phyloP scores from a whole-genome alignment of 2,888 invertebrate genomes.

The Xanthia togata region DNA sequence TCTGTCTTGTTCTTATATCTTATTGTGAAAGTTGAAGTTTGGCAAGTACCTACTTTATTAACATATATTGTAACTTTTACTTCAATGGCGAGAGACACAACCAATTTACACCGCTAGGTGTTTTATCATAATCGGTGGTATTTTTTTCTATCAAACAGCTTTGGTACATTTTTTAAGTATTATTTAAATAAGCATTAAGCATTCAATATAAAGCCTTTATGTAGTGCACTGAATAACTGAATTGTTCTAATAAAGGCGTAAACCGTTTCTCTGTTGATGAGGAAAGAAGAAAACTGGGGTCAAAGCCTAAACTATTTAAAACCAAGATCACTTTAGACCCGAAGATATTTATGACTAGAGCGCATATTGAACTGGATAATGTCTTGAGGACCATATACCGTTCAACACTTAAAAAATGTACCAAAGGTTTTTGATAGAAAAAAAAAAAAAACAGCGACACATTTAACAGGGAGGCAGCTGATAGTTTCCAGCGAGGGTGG shows the following conservation, averaged over 20 bases:
- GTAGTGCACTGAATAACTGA: neutral
- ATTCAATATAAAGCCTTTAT: too few relatives aligned
- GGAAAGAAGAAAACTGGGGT: neutral
- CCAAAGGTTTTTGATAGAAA: too few relatives aligned
- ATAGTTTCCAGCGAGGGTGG: neutral
- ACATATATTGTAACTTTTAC: neutral
- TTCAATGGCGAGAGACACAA: neutral
- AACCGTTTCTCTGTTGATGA: neutral
- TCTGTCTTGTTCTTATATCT: too few relatives aligned
- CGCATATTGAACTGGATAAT: neutral
- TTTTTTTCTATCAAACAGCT: neutral
- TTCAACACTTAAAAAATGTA: too few relatives aligned
- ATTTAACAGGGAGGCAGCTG: neutral
- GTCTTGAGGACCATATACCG: too few relatives aligned
- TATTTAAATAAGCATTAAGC: neutral
- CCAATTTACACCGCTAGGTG: neutral
- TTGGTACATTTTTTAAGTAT: neutral
- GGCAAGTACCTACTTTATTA: neutral
- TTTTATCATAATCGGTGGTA: neutral
- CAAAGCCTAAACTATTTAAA: neutral
- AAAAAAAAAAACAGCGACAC: too few relatives aligned
- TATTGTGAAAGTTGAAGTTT: neutral
- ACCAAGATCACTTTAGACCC: neutral
- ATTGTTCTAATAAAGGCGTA: neutral
- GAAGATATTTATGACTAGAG: neutral